phyloP scores from a whole-genome alignment of 2,888 invertebrate species.

The Hypercompe scribonia region DNA sequence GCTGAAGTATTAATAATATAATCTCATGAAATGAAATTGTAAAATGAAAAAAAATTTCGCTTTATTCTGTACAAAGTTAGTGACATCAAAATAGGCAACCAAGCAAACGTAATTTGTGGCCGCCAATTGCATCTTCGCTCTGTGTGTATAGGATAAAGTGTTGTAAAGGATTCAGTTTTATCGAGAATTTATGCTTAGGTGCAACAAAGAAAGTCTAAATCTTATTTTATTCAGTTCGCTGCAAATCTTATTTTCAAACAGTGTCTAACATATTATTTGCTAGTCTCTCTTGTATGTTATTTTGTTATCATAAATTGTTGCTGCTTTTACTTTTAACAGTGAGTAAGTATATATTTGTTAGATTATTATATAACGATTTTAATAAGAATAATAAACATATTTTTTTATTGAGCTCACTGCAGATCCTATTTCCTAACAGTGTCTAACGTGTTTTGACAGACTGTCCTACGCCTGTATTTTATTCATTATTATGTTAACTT shows the following conservation, averaged over 20 bases:
- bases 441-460: no score
- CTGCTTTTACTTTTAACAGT: background rate
- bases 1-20: slow-evolving; percentile 10
- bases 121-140: slow-evolving; percentile 64
- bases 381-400: no score
- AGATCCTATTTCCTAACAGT: no score
- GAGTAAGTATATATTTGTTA: no score
- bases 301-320: background rate
- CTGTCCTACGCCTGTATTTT: no score
- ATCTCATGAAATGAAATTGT: background rate
- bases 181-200: slow-evolving; percentile 50
- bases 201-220: slow-evolving; percentile 47
- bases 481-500: no score
- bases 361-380: no score
- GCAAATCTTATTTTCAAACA: slow-evolving; percentile 35
- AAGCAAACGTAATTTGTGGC: slow-evolving; percentile 62
- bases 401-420: no score
- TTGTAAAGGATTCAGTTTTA: slow-evolving; percentile 55
- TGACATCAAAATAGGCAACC: slow-evolving; percentile 55
- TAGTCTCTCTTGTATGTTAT: background rate
- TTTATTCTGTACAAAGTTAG: slow-evolving; percentile 34
- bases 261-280: slow-evolving; percentile 24
- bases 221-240: slow-evolving; percentile 43
- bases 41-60: slow-evolving; percentile 22
- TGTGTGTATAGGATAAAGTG: slow-evolving; percentile 56